These are phyloP conservation scores for Odontocolon sp. DNA, from an alignment of 2,888 invertebrate genomes.

Conservation along the genomic window DNA sequence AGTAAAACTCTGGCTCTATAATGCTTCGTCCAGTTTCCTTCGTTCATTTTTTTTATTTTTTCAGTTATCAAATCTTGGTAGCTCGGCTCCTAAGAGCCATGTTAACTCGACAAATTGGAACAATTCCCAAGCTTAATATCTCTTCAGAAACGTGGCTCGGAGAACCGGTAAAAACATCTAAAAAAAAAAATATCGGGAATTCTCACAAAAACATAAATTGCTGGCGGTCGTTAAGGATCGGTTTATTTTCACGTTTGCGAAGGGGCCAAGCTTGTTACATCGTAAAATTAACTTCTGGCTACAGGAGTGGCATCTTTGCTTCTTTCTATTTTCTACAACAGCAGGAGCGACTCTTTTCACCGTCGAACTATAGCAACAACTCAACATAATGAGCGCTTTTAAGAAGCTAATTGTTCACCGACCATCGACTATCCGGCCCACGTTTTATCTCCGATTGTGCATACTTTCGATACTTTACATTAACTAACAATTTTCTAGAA, in stretches of 20 bases:
- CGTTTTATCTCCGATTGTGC: neutral
- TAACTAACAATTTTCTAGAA: neutral
- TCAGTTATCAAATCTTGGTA: no score
- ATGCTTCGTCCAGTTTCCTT: slow-evolving; percentile 15
- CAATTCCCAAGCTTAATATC: neutral
- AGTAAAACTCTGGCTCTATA: slow-evolving; percentile 25
- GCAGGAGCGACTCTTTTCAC: neutral
- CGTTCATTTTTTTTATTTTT: neutral
- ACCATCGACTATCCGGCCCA: neutral
- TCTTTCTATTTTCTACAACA: neutral
- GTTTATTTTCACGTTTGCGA: slow-evolving; percentile 8
- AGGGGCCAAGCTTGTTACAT: neutral
- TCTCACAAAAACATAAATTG: slow-evolving; percentile 10
- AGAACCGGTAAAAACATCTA: neutral
- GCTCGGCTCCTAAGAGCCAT: no score
- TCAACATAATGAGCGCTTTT: neutral
- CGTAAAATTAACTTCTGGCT: slow-evolving; percentile 13
- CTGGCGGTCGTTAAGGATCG: slow-evolving; percentile 5
- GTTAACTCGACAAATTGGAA: neutral
- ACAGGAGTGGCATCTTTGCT: neutral
- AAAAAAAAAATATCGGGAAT: neutral
- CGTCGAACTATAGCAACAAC: neutral
- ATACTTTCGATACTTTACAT: neutral
- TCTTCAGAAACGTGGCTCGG: neutral
- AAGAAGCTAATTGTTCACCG: neutral